Base-by-base conservation (phyloP, 2,113 vertebrate species). In the Lepus americanus region DNA sequence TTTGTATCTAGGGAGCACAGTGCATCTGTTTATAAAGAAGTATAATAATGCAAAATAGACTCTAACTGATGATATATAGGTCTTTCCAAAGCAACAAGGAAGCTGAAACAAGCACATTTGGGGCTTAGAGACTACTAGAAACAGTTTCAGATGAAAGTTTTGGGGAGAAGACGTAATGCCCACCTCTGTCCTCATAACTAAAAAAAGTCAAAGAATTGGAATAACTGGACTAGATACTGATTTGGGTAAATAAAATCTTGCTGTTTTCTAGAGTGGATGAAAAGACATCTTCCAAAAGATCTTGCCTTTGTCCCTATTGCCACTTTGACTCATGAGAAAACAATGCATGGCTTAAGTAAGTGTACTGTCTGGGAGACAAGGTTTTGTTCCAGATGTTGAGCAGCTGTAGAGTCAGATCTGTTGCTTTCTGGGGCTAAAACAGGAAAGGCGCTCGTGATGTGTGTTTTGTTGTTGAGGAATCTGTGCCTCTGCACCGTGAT, bases 81-180 rank as follows among this genome's bases (percentile, higher is more conserved):
- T n/a, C 67, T 94, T 96, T 89, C 86, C 89, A 92, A 94, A 95
- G 83, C 89, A 94, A 92, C 79, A n/a, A 67, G 16, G 49, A 92
- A 95, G 70, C 77, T 80, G 61, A 95, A 76, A 53, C 17, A 80
- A 96, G 53, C 31, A 83, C 64, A 78, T 53, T 82, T 85, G 44
- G 36, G 12, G 82, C 31, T 93, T 66, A 77, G n/a, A 74, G 7
- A 92, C 22, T 87, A 27, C 86, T 81, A 67, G 81, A 95, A 95
- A 88, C 77, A 83, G 69, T 78, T 94, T 90, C 70, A 70, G 55
- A 59, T 85, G 55, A 31, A 87, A 87, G 33, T 94, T 90, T 90
- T 22, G 81, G 84, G 74, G 51, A 87, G 53, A 84, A 92, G 92
- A 36, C 1, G 67, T 89, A 83, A 79, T 69, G 29, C 23, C 29